Percentiles rank a stretch among this genome's conserved stretches.
Evolutionary conservation across 2,797 vertebrate genomes (phyloP).

Genomic region (Diplodus sargus): DNA sequence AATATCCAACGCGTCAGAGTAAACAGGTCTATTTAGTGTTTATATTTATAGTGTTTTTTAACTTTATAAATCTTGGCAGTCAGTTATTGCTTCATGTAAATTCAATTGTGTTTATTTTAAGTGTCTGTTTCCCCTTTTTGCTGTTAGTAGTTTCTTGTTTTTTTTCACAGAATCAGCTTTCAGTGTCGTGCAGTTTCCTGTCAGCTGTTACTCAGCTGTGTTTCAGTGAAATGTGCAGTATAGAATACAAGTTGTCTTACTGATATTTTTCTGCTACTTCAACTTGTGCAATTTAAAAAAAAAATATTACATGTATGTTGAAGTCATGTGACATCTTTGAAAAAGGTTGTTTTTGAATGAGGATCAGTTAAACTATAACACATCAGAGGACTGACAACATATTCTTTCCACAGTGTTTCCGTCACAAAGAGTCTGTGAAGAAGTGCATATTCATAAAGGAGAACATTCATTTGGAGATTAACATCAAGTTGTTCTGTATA

Average conservation of each 20-base stretch:
- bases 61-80: background rate
- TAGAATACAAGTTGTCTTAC: background rate
- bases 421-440: background rate
- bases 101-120: too few species aligned
- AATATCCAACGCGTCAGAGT: background rate
- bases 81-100: too few species aligned
- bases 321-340: background rate
- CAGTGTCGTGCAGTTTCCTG: constrained; percentile 29
- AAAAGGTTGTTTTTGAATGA: background rate
- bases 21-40: background rate
- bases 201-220: constrained; percentile 20
- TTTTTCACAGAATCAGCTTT: background rate
- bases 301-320: background rate
- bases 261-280: background rate
- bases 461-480: background rate
- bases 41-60: background rate
- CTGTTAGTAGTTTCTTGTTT: background rate
- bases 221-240: constrained; percentile 8
- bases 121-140: background rate
- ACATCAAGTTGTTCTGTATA: background rate
- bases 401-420: background rate
- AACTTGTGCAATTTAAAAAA: background rate
- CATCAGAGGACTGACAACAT: background rate
- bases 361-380: background rate
- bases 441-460: background rate